phyloP scores from a whole-genome alignment of 53 echinoderm and acorn worm species.

The Holothuria leucospilota region DNA sequence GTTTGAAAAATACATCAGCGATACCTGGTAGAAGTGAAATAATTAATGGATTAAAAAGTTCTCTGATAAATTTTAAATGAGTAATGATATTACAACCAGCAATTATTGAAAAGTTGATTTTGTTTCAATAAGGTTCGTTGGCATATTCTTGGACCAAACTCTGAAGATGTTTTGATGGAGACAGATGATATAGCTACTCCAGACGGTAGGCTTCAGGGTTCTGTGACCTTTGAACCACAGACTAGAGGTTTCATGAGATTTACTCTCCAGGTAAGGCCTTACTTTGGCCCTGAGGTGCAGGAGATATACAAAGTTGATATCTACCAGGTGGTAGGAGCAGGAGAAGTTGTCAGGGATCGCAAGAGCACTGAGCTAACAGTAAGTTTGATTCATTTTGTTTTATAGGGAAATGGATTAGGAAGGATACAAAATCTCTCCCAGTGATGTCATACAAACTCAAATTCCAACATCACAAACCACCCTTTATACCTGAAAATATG shows the following conservation, averaged over 20 bases:
- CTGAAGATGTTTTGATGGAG: conserved; percentile 63
- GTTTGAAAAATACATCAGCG: too few relatives aligned
- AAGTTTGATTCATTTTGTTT: not conserved
- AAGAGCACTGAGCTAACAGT: conserved; percentile 75
- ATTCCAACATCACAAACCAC: too few relatives aligned
- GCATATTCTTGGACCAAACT: conserved; percentile 97
- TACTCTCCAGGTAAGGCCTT: conserved; percentile 84
- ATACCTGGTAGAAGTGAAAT: too few relatives aligned
- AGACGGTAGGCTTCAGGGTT: conserved; percentile 84
- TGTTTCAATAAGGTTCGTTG: conserved; percentile 74
- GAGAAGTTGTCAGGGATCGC: conserved; percentile 70
- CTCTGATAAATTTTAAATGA: too few relatives aligned
- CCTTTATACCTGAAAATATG: too few relatives aligned
- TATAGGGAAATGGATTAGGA: not conserved
- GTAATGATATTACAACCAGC: not conserved
- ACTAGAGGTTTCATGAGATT: conserved; percentile 79
- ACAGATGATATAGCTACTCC: conserved; percentile 87
- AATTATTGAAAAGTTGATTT: not conserved
- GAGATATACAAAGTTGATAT: conserved; percentile 81
- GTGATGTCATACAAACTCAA: too few relatives aligned
- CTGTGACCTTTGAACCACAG: conserved; percentile 77
- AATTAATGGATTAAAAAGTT: too few relatives aligned
- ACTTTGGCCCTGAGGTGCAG: conserved; percentile 88
- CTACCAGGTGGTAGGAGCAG: conserved; percentile 88
- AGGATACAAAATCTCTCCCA: too few relatives aligned